These are phyloP conservation scores for Emys orbicularis DNA, from an alignment of 2,797 vertebrate species.

Conservation along the genomic window DNA sequence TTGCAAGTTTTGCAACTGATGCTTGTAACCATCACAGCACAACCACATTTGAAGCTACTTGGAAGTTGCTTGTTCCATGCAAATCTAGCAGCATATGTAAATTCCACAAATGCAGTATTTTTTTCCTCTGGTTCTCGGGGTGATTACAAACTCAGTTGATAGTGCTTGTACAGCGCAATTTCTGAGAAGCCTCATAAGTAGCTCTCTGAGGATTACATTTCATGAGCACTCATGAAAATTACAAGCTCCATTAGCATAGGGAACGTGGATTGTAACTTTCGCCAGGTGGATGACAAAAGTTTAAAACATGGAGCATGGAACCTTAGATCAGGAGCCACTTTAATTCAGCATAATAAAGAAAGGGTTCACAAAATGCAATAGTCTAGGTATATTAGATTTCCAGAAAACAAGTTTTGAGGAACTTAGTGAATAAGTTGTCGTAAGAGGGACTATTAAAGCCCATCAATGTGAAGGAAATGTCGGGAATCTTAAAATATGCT, in stretches of 20 bases:
- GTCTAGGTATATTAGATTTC: neutral
- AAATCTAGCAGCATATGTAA: neutral
- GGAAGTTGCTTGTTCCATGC: neutral
- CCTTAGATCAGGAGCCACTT: fast-evolving
- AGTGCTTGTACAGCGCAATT: neutral
- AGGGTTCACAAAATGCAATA: neutral
- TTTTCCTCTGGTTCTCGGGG: neutral
- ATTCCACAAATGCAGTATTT: neutral
- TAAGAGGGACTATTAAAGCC: neutral
- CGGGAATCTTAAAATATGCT: neutral
- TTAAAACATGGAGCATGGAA: neutral
- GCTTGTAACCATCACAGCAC: neutral
- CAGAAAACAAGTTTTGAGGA: neutral
- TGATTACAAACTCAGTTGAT: neutral
- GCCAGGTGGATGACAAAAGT: neutral
- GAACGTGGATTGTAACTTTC: neutral
- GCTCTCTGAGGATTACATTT: neutral
- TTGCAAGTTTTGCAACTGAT: neutral
- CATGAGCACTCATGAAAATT: neutral
- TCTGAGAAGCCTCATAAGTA: neutral
- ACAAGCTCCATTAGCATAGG: neutral
- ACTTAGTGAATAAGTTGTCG: neutral
- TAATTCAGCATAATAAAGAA: neutral
- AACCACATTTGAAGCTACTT: neutral
- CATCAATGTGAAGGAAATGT: neutral